phyloP scores from a whole-genome alignment of 2,797 vertebrate species.

The Lacerta viridis region DNA sequence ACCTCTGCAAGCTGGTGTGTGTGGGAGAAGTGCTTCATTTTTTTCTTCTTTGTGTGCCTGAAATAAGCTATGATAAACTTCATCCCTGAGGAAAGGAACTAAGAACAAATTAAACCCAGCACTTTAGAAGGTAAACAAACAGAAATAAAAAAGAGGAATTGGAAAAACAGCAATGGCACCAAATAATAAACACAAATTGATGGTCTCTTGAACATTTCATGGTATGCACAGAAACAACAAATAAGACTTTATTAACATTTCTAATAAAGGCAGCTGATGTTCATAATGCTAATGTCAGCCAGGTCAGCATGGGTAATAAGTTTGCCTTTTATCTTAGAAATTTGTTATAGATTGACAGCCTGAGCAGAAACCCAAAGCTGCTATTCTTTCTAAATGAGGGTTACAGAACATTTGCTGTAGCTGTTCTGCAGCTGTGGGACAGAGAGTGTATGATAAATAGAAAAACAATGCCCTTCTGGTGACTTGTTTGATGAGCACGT shows the following conservation, averaged over 20 bases:
- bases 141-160: background rate
- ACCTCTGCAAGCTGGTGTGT: background rate
- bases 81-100: background rate
- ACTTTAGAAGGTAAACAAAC: conserved; percentile 16
- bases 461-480: background rate
- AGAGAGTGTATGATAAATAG: background rate
- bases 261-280: conserved; percentile 12
- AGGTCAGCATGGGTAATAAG: conserved; percentile 21
- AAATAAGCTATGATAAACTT: background rate
- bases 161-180: background rate
- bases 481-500: background rate
- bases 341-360: background rate
- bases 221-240: conserved; percentile 1
- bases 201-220: conserved; percentile 15
- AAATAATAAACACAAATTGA: conserved; percentile 22
- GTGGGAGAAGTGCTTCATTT: background rate
- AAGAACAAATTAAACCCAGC: conserved; percentile 14
- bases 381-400: background rate
- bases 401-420: background rate
- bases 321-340: conserved; percentile 27
- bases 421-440: background rate
- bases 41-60: background rate
- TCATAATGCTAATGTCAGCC: background rate
- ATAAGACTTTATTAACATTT: conserved; percentile 14
- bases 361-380: background rate